Conservation (phyloP, 1,140 invertebrate species). For the Eupeodes corollae region DNA sequence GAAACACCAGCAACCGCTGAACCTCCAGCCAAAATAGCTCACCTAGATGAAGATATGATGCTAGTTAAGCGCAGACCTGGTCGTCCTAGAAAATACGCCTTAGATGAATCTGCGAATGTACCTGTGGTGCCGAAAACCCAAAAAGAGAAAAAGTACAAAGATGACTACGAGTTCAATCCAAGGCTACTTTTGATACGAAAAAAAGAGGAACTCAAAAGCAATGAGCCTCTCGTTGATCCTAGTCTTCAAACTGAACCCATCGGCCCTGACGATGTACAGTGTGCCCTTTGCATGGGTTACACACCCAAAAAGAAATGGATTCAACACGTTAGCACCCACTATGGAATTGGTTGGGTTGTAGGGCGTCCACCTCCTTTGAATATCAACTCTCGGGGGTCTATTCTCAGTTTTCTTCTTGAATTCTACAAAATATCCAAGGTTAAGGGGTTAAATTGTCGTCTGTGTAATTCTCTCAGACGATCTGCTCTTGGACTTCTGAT, state of each 20-base stretch:
- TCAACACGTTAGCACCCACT: conserved; percentile 18
- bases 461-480: conserved; percentile 15
- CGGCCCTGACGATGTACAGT: conserved; percentile 10
- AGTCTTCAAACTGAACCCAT: neutral
- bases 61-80: too few relatives aligned
- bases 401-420: conserved; percentile 11
- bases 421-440: conserved; percentile 4
- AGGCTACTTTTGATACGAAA: conserved; percentile 20
- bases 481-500: conserved; percentile 18
- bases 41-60: too few relatives aligned
- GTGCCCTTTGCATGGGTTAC: conserved; percentile 22
- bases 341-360: conserved; percentile 24
- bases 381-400: conserved; percentile 1
- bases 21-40: too few relatives aligned
- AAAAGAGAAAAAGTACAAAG: neutral
- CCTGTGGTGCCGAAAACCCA: too few relatives aligned
- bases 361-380: conserved; percentile 7
- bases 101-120: too few relatives aligned
- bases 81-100: too few relatives aligned
- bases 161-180: conserved; percentile 8
- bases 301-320: conserved; percentile 9
- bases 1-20: too few relatives aligned
- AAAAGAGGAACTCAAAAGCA: conserved; percentile 17
- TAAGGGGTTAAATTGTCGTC: conserved; percentile 15
- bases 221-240: conserved; percentile 9